Evolutionary conservation across 2,113 vertebrate species (phyloP).

Genomic region (Stomatorhinus ivindoensis): DNA sequence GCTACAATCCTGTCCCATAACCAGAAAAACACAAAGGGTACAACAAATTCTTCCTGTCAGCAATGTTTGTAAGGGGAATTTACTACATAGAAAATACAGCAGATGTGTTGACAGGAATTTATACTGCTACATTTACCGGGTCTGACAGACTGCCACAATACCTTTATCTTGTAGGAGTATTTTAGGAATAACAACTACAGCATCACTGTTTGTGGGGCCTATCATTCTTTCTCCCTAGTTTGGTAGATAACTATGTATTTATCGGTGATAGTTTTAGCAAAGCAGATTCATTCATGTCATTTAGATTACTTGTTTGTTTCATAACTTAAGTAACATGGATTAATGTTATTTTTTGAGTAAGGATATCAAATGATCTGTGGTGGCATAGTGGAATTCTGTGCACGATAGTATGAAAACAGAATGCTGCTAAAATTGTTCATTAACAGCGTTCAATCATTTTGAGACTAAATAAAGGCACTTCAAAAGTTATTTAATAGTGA

Average conservation of each 20-base stretch:
- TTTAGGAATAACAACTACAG: not conserved
- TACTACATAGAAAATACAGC: constrained; percentile 4
- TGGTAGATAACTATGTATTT: not conserved
- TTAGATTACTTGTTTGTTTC: not conserved
- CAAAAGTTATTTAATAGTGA: not conserved
- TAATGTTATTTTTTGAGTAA: not conserved
- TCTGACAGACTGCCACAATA: not conserved
- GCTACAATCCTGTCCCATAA: not conserved
- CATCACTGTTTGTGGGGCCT: not conserved
- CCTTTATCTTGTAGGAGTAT: not conserved
- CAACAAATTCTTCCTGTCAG: constrained; percentile 1
- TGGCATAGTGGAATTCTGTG: not conserved
- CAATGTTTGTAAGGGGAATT: constrained; percentile 6
- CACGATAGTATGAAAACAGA: not conserved
- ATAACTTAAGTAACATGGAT: not conserved
- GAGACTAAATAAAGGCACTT: not conserved
- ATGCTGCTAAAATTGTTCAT: not conserved
- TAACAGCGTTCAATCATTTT: not conserved
- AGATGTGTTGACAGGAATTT: not conserved
- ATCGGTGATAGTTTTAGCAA: not conserved
- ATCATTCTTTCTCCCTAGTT: not conserved
- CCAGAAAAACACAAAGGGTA: not conserved
- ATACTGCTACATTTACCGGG: not conserved
- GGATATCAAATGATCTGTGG: not conserved
- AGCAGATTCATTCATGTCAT: not conserved